phyloP scores from a whole-genome alignment of 1,140 invertebrate genomes.

The Vanessa atalanta region DNA sequence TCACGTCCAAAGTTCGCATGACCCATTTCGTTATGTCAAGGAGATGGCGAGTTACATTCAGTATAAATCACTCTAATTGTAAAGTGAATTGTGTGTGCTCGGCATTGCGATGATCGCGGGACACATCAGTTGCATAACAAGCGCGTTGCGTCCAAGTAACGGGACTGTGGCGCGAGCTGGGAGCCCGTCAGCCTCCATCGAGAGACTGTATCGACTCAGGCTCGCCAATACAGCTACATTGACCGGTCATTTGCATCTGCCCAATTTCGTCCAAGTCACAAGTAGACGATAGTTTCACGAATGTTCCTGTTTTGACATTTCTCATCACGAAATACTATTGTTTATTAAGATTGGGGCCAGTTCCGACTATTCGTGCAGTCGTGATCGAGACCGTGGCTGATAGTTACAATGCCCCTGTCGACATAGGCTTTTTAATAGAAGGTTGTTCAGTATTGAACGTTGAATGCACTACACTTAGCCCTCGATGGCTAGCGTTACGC shows the following conservation, averaged over 20 bases:
- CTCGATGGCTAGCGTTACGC: constrained; percentile 42
- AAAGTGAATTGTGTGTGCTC: constrained; percentile 25
- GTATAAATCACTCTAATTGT: constrained; percentile 25
- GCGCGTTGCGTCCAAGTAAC: constrained; percentile 67
- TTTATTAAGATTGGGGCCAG: constrained; percentile 42
- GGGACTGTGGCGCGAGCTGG: constrained; percentile 56
- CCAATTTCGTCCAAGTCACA: constrained; percentile 36
- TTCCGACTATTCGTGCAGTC: constrained; percentile 52
- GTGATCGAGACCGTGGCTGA: constrained; percentile 64
- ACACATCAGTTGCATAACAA: constrained; percentile 73
- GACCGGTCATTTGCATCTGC: constrained; percentile 58
- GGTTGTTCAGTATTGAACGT: constrained; percentile 21
- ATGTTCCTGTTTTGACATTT: constrained; percentile 55
- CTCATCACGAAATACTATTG: constrained; percentile 55
- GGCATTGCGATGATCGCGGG: constrained; percentile 43
- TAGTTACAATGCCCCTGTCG: constrained; percentile 56
- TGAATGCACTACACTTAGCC: constrained; percentile 24
- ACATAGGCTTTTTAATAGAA: constrained; percentile 48
- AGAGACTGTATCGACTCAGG: constrained; percentile 35
- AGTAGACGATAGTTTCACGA: constrained; percentile 45
- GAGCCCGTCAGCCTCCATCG: constrained; percentile 32
- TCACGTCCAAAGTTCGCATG: constrained; percentile 11
- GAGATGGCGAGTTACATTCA: constrained; percentile 13
- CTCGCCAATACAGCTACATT: constrained; percentile 51
- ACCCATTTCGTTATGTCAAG: constrained; percentile 12